Evolutionary conservation across 2,797 vertebrate species (phyloP), one percentile per base, ranked within the genome.

Genomic region (Meriones psammophilus): DNA sequence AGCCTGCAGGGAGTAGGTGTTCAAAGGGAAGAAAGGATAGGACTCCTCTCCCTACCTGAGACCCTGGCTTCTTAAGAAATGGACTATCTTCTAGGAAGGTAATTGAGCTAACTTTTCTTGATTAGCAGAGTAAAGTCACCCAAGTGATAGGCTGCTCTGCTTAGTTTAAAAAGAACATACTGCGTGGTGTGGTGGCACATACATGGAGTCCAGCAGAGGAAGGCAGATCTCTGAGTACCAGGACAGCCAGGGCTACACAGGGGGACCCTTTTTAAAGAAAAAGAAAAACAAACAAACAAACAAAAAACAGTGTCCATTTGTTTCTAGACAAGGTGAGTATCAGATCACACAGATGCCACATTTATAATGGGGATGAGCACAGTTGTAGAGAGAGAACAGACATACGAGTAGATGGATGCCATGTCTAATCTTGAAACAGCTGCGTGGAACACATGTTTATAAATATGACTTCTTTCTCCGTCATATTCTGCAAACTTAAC

Each of bases 371-470:
- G 97, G 97, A 89, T 42, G 86, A 98, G 89, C 28, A 14, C 22
- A 56, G 93, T 2, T 36, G 95, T 94, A 95, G n/a, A 90, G 46
- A 96, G 4, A 36, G 56, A 91, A 39, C 78, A 90, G 20, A 2
- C 2, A 42, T 46, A 60, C 46, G 79, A 87, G 83, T 0, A 0
- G 76, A 98, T 71, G 93, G 94, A 97, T 97, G 95, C 96, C 94
- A 96, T 68, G 1, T 0, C 91, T 81, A 93, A 68, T 95, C 94
- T 36, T 22, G 79, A 97, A 92, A 94, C 93, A 98, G 96, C 96
- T 97, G 96, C 56, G 79, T 93, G 94, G 93, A 98, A 97, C 94
- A 91, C 68, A 5, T 91, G 77, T 91, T 97, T 97, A 98, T 97
- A 97, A 98, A 97, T 96, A 96, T 96, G 86, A 87, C 96, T 79